Evolutionary conservation across 2,797 vertebrate species (phyloP).

Genomic region (Eulemur mongoz): DNA sequence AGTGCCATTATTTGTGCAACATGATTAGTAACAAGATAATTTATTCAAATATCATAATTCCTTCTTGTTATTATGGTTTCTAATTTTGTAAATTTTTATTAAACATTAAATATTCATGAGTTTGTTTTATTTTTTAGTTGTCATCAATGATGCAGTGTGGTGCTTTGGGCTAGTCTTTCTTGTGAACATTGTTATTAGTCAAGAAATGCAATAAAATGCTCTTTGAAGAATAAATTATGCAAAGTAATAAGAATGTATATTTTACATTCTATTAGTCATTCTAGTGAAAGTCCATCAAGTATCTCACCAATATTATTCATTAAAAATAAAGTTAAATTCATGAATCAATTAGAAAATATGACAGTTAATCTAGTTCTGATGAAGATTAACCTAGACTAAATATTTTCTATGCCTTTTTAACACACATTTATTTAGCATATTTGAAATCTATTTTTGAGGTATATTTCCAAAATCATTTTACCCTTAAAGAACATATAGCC

Average conservation of each 20-base stretch:
- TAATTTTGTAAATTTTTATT: constrained; percentile 49
- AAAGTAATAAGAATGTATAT: not conserved
- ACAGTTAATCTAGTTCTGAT: not conserved
- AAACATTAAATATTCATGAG: constrained; percentile 43
- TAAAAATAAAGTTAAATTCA: constrained; percentile 8
- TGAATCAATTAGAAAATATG: not conserved
- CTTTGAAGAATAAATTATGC: constrained; percentile 2
- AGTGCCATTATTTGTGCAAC: not conserved
- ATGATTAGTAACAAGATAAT: not conserved
- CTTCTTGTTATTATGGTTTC: not conserved
- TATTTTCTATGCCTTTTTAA: not conserved
- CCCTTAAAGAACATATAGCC: not conserved
- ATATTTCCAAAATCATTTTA: not conserved
- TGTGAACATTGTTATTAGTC: constrained; percentile 45
- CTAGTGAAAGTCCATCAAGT: not conserved
- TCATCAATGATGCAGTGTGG: constrained; percentile 26
- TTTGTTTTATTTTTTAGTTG: constrained; percentile 52
- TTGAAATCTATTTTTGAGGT: not conserved
- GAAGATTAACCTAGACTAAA: not conserved
- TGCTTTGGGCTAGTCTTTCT: not conserved
- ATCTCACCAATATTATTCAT: constrained; percentile 9
- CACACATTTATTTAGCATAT: not conserved
- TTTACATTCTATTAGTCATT: not conserved
- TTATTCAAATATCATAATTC: not conserved
- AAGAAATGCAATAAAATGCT: constrained; percentile 34